Evolutionary conservation across 1,140 invertebrate species (phyloP), one percentile per base, ranked within the genome.

Genomic region (Trachelipus rathkii): DNA sequence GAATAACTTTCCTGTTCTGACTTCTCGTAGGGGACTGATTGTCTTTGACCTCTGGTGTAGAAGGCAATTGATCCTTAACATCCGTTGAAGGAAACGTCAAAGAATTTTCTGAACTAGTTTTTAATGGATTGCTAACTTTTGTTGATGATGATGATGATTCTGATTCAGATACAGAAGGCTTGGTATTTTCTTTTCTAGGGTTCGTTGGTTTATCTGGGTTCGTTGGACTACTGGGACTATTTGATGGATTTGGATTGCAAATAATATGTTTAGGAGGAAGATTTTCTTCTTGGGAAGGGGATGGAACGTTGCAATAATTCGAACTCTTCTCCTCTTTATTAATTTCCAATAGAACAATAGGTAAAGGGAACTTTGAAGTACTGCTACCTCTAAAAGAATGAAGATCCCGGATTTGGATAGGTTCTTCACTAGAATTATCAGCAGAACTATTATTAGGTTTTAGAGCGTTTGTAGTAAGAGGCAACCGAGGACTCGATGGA

Each of bases 161-260:
- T 3, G 50, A 13, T 60, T 1, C 50, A 60, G 50, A 19, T n/a
- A n/a, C n/a, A 33, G 33, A 33, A 60, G 50, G 50, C 11, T 60
- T 60, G 11, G 50, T 4, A 60, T 60, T 19, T 19, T 19, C 50
- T 60, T 60, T 13, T 19, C 50, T 60, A 19, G 50, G 50, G 50
- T 60, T 60, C 11, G 50, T 60, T 13, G 50, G 50, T 60, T 60
- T 60, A 60, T 60, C 50, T 13, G 50, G 50, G 50, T 60, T 60
- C 11, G 50, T 60, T 13, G 50, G 50, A 19, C 50, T 60, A 60
- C 19, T 60, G 11, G 50, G 50, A 8, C 50, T 60, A 8, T 60
- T 60, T 13, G 50, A 60, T 13, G 50, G 50, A 19, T 60, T 60
- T 13, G 50, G 50, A 60, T 60, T 60, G 19, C 11, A 60, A 19